These are phyloP conservation scores for Hippotragus niger DNA, from an alignment of 2,113 vertebrate species.

Conservation along the genomic window DNA sequence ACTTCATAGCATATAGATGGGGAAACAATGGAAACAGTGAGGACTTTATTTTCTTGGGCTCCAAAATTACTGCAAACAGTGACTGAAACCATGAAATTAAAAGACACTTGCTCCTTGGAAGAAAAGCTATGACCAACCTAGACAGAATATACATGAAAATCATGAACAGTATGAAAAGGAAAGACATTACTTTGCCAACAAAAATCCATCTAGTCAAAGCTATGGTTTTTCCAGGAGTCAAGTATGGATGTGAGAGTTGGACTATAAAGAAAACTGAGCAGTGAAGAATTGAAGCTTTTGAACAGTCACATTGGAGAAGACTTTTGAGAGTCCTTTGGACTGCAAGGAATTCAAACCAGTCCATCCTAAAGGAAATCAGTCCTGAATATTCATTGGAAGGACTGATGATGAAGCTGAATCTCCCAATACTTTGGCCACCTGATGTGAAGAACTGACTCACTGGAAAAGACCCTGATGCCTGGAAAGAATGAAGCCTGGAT, in stretches of 20 bases:
- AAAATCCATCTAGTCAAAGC: background rate
- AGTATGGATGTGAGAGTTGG: background rate
- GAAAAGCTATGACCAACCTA: background rate
- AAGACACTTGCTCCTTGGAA: background rate
- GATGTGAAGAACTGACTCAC: background rate
- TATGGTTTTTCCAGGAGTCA: background rate
- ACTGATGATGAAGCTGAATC: background rate
- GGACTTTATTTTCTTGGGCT: background rate
- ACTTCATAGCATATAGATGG: background rate
- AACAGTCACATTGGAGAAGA: background rate
- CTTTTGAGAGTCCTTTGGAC: background rate
- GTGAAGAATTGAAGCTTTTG: background rate
- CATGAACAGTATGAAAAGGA: background rate
- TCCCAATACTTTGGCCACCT: background rate
- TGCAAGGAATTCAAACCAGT: background rate
- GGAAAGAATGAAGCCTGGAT: background rate
- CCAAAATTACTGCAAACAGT: background rate
- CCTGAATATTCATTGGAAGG: background rate
- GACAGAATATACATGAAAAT: background rate
- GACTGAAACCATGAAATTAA: background rate
- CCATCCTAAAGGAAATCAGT: background rate
- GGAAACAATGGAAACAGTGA: background rate
- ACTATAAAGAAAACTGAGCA: background rate
- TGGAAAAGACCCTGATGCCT: background rate
- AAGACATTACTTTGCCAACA: background rate